Base-by-base conservation (phyloP, 2,888 invertebrate genomes). In the Diaprepes abbreviatus region DNA sequence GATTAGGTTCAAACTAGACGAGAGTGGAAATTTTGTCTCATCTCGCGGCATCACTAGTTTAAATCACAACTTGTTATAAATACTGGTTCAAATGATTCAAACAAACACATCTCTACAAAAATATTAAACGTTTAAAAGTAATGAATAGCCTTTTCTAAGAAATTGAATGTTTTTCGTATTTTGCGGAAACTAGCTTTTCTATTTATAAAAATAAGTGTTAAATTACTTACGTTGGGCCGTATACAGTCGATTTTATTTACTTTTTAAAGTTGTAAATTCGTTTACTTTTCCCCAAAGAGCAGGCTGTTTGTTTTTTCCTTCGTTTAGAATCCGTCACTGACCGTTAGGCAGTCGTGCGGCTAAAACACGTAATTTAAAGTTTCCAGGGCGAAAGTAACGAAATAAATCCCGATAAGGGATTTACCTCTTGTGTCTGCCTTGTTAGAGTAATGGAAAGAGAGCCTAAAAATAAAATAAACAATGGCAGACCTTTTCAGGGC, bases 341-440 rank as follows among this genome's bases (percentile, higher is more conserved):
- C 70, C 70, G 64, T 70, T 70, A 66, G 66, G 66, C 66, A 70
- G 54, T 48, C 70, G 70, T 70, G 70, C 70, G 70, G 70, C 66
- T 38, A 57, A 66, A 48, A 57, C 70, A 70, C 66, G 70, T 70
- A 66, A 66, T 70, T 66, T 66, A 66, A 70, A 70, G 70, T 70
- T 70, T 70, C 50, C 66, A 62, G 66, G 66, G 70, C 66, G 54
- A 55, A 70, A 70, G 66, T 70, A 70, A 70, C 70, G 63, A 70
- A 66, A 70, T 70, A 70, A 70, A 70, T 70, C 66, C 70, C 66
- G 70, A 70, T 70, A 70, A 70, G 50, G 66, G 66, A 70, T 70
- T 66, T 66, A 60, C 52, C 55, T 57, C 55, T 55, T 58, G 62
- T 57, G 62, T 66, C 62, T 66, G 58, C 31, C 63, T 66, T 62